Percentiles rank a stretch among this genome's conserved stretches.
phyloP scores from a whole-genome alignment of 1,140 invertebrate genomes.

The Zophobas atratus region DNA sequence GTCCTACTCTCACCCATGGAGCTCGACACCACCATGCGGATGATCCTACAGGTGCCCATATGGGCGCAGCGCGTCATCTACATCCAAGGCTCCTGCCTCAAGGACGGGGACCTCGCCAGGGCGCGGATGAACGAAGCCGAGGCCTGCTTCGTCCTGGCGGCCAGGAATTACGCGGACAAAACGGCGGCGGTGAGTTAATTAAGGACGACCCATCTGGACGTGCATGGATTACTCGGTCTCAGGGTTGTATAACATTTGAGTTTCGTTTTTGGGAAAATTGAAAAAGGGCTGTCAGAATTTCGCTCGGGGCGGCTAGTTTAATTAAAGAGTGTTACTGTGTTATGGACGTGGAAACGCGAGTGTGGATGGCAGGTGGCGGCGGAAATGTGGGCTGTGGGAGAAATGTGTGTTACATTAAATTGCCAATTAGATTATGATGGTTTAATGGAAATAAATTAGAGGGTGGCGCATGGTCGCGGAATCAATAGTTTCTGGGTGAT shows the following conservation, averaged over 20 bases:
- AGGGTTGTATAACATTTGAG: too few species aligned
- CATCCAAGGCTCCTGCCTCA: constrained; percentile 93
- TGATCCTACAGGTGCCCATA: constrained; percentile 96
- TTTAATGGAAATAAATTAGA: constrained; percentile 40
- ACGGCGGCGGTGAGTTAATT: constrained; percentile 83
- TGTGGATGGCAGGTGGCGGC: not conserved
- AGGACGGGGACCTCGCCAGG: constrained; percentile 91
- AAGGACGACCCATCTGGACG: too few species aligned
- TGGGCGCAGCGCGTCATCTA: constrained; percentile 99
- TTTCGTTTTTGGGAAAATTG: too few species aligned
- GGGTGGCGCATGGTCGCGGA: not conserved
- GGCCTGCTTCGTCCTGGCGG: constrained; percentile 95
- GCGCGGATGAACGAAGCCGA: constrained; percentile 97
- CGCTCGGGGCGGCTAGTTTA: not conserved
- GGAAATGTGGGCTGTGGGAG: not conserved
- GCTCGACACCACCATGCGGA: constrained; percentile 95
- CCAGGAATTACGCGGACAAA: constrained; percentile 97
- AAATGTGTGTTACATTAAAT: constrained; percentile 27
- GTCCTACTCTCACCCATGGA: constrained; percentile 98
- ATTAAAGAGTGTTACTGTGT: constrained; percentile 12
- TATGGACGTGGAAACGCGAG: constrained; percentile 2
- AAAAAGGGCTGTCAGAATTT: too few species aligned
- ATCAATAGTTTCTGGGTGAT: constrained; percentile 4
- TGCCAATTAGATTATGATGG: constrained; percentile 37
- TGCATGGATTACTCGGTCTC: too few species aligned